Base-by-base conservation (phyloP, 1,140 invertebrate genomes). In the Leptinotarsa undecemlineata region DNA sequence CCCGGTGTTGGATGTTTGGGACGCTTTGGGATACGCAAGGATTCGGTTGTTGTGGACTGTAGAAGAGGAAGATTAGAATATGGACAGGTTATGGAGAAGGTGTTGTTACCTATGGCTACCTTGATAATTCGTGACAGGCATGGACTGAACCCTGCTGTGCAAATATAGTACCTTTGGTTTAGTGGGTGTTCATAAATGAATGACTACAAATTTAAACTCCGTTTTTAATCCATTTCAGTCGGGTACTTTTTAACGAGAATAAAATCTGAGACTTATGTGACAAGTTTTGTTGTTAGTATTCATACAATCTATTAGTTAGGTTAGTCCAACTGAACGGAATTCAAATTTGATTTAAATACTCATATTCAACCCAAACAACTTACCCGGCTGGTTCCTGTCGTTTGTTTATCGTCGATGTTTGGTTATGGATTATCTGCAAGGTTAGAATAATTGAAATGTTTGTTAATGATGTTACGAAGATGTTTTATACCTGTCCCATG, bases 401-500 rank as follows among this genome's bases (percentile, higher is more conserved):
- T 79, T 77, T 71, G 57, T 81, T 72, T 47, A 82, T 75, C 8
- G 81, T 75, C 23, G 84, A 74, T 64, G 82, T 79, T 73, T 84
- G 81, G 76, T 84, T 85, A 78, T 85, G 84, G 74, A 85, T 85
- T 81, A 85, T 85, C 84, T 85, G 70, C n/a, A 81, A 79, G 57
- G 57, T 68, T 74, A 60, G 14, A 51, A 68, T 69, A 17, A 20
- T 69, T 48, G 19, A 20, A 69, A 57, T 57, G 23, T 23, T 26
- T 23, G 63, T 14, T 21, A 64, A 17, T 33, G 4, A n/a, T 23
- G 51, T 57, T n/a, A 57, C 20, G 20, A 64, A n/a, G 26, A 33
- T 0, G 63, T 64, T 20, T 33, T 33, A 68, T 20, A 68, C 33
- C 67, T 68, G n/a, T 33, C 89, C 90, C 89, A 91, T 90, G 73